Conservation (phyloP, 2,797 vertebrate genomes). For the Semotilus atromaculatus region DNA sequence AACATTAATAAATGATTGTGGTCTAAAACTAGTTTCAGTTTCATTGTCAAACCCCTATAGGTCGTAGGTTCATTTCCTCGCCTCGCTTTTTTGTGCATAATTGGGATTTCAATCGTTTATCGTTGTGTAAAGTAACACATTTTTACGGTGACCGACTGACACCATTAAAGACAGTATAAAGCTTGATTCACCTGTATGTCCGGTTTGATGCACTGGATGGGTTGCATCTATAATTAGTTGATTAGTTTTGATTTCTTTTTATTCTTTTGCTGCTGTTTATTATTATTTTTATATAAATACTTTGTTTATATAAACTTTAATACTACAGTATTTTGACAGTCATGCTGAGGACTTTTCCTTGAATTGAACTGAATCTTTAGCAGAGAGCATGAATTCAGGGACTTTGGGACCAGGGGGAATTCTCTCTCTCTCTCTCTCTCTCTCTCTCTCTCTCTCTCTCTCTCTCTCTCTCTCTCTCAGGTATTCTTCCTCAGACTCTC, state of each 20-base stretch:
- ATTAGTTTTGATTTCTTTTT: not conserved
- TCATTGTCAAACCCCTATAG: no score
- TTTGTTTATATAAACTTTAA: not conserved
- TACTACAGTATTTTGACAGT: not conserved
- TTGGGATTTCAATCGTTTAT: not conserved
- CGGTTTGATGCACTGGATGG: not conserved
- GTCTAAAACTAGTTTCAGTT: not conserved
- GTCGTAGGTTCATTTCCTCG: no score
- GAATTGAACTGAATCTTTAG: not conserved
- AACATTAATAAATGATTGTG: no score
- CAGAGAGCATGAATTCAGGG: not conserved
- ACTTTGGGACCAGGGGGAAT: constrained; percentile 56
- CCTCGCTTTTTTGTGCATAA: not conserved
- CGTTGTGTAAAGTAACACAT: not conserved
- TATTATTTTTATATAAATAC: not conserved
- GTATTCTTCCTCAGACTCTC: constrained; percentile 71
- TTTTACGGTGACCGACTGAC: not conserved
- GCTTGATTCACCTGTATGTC: not conserved
- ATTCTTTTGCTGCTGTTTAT: not conserved
- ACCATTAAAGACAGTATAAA: not conserved
- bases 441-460: not conserved
- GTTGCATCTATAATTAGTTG: no score
- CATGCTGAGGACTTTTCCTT: no score
- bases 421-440: not conserved
- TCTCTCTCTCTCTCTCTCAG: constrained; percentile 2